Evolutionary conservation across 2,888 invertebrate genomes (phyloP), one percentile per base, ranked within the genome.

Genomic region (Ypsolopha sequella): DNA sequence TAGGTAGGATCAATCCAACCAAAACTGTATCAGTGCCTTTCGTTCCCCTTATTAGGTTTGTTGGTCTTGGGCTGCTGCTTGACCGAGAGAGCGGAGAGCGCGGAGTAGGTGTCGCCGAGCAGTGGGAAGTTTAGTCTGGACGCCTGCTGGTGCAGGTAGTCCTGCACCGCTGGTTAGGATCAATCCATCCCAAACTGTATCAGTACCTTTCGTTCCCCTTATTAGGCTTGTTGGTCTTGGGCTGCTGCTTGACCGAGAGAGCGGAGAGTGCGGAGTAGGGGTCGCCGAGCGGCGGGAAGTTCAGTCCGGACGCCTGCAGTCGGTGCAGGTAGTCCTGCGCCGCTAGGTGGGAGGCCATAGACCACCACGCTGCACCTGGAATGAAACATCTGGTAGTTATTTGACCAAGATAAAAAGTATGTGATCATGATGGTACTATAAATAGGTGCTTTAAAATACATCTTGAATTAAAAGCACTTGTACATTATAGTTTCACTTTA

Each of bases 281-380:
- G 61, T 87, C 87, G 0, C 61, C 85, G 60, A 92, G 76, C 11
- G 91, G 91, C 0, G 93, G 89, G 76, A 94, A 92, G 65, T 90
- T 91, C 53, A 94, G 73, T 24, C 94, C 94, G 7, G 94, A 92
- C 3, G 94, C 94, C 75, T 95, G 95, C 58, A 95, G 80, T 54
- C 95, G 89, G 47, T 93, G 93, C 59, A 95, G 89, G 79, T 95
- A 95, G 77, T 95, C 95, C 75, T 95, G 95, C 0, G 95, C 95
- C 38, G 95, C 95, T 62, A 95, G 86, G 73, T 95, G 95, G 35
- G 93, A 93, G 43, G 95, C 95, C 93, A 95, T 95, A 24, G 94
- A 94, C 95, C 95, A 95, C 95, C 95, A 95, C 53, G 93, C 93
- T 62, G 93, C 93, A 77, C 93, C 94, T 93, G 75, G 36, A 77